Evolutionary conservation across 2,797 vertebrate genomes (phyloP).

Genomic region (Neoniphon sammara): DNA sequence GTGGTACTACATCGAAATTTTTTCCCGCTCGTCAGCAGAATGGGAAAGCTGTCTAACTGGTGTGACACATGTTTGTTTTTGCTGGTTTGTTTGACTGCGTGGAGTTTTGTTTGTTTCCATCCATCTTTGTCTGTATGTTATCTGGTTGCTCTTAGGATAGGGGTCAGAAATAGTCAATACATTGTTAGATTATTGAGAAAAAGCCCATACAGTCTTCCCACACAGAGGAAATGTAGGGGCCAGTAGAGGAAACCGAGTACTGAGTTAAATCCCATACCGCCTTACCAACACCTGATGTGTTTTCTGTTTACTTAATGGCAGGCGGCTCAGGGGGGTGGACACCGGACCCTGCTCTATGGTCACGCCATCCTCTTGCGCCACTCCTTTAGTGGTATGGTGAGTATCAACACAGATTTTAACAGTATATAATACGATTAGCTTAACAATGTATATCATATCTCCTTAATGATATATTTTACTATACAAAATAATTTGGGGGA

Average conservation of each 20-base stretch:
- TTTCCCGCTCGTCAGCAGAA: slow-evolving; percentile 75
- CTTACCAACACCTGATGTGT: slow-evolving; percentile 18
- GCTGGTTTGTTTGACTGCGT: slow-evolving; percentile 39
- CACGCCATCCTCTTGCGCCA: slow-evolving; percentile 97
- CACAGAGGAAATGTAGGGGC: background rate
- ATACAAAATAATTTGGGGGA: background rate
- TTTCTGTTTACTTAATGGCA: slow-evolving; percentile 65
- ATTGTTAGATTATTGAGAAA: slow-evolving; percentile 5
- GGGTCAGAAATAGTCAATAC: slow-evolving; percentile 9
- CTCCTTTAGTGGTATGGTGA: slow-evolving; percentile 97
- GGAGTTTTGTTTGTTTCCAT: slow-evolving; percentile 26
- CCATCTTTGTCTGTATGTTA: slow-evolving; percentile 18
- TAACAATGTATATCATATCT: too few species aligned
- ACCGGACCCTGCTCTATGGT: slow-evolving; percentile 96
- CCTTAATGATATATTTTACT: too few species aligned
- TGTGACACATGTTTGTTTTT: slow-evolving; percentile 32
- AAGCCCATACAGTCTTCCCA: slow-evolving; percentile 22
- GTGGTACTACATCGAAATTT: slow-evolving; percentile 65
- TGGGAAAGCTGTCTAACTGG: slow-evolving; percentile 49
- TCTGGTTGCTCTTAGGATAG: slow-evolving; percentile 61
- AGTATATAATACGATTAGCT: background rate
- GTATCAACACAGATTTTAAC: slow-evolving; percentile 49
- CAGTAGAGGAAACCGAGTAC: too few species aligned
- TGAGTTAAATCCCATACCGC: too few species aligned
- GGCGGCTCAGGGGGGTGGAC: slow-evolving; percentile 95